Conservation (phyloP, 2,888 invertebrate genomes). For the Malthinus flaveolus region DNA sequence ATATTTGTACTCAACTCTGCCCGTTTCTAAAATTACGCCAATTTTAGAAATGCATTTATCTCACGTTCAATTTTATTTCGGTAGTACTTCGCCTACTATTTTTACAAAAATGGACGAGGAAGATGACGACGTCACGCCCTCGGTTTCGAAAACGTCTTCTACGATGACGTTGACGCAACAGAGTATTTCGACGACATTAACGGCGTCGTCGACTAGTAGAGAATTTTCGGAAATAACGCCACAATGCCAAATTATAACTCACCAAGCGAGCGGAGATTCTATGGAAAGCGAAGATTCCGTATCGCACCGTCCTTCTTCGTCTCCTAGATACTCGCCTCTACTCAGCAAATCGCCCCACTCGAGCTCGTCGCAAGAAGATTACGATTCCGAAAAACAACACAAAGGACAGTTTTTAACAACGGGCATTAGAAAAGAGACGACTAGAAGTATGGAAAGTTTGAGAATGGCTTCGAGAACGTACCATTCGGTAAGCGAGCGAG, state of each 20-base stretch:
- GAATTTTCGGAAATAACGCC: constrained; percentile 40
- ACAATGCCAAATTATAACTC: constrained; percentile 55
- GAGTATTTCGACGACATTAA: constrained; percentile 40
- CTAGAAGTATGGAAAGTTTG: constrained; percentile 74
- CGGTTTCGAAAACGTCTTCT: constrained; percentile 48
- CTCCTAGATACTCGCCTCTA: constrained; percentile 48
- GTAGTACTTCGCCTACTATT: too few relatives aligned
- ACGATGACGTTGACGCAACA: constrained; percentile 51
- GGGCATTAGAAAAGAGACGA: constrained; percentile 60
- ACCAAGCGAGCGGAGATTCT: constrained; percentile 62
- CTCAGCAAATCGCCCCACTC: constrained; percentile 57
- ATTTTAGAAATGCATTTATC: too few relatives aligned
- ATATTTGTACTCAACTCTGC: too few relatives aligned
- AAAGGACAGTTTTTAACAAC: constrained; percentile 61
- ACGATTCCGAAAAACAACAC: constrained; percentile 58
- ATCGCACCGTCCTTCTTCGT: constrained; percentile 47
- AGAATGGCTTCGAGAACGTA: constrained; percentile 63
- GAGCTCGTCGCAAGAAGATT: constrained; percentile 72
- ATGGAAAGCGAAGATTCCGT: constrained; percentile 58
- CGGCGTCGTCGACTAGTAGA: constrained; percentile 38
- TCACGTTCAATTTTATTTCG: too few relatives aligned
- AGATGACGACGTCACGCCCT: constrained; percentile 50
- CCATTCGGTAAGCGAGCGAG: constrained; percentile 68
- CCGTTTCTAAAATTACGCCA: too few relatives aligned
- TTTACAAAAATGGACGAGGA: constrained; percentile 47